Evolutionary conservation across 2,888 invertebrate species (phyloP).

Genomic region (Protodeltote pygarga): DNA sequence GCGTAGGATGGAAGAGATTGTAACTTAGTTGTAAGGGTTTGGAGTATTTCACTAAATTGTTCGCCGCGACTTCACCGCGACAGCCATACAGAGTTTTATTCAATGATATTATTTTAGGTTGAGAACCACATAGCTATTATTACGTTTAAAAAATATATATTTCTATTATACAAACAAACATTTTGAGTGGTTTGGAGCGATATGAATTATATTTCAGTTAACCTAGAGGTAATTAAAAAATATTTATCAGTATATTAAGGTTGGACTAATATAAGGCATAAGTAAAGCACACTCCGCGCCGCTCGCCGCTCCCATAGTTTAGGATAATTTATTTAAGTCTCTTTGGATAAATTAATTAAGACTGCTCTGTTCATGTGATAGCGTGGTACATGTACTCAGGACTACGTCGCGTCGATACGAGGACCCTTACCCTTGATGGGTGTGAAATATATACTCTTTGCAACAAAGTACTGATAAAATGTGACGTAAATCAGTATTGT

Average conservation of each 20-base stretch:
- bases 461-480: no score
- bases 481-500: no score
- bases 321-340: slow-evolving; percentile 59
- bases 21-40: slow-evolving; percentile 17
- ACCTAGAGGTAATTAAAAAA: slow-evolving; percentile 20
- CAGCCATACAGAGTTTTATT: slow-evolving; percentile 29
- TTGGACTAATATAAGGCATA: slow-evolving; percentile 21
- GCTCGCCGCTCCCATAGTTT: slow-evolving; percentile 44
- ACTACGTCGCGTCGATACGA: neutral
- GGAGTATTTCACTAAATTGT: slow-evolving; percentile 10
- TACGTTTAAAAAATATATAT: slow-evolving; percentile 16
- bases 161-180: slow-evolving; percentile 11
- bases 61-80: slow-evolving; percentile 1
- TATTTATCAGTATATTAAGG: slow-evolving; percentile 42
- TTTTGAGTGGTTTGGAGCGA: slow-evolving; percentile 10
- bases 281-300: slow-evolving; percentile 27
- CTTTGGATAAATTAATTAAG: slow-evolving; percentile 66
- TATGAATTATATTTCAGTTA: slow-evolving; percentile 30
- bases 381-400: neutral
- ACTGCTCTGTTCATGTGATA: slow-evolving; percentile 48
- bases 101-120: slow-evolving; percentile 18
- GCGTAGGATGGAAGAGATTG: slow-evolving; percentile 3
- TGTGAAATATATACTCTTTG: no score
- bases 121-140: slow-evolving; percentile 22
- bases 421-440: no score